Base-by-base conservation (phyloP, 1,140 invertebrate genomes). In the Bursaphelenchus mucronatus region DNA sequence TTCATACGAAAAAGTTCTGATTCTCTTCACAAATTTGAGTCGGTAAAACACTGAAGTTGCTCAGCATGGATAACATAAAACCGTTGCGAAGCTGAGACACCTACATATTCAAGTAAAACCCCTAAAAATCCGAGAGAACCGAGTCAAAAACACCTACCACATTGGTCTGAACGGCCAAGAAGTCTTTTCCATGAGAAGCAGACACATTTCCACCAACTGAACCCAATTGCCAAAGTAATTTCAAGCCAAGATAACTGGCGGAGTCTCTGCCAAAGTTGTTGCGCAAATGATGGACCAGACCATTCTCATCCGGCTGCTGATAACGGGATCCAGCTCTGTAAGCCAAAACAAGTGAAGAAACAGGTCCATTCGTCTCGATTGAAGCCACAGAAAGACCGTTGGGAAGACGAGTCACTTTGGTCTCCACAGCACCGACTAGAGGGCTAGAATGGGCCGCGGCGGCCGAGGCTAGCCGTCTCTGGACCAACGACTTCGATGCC, bases 311-410 rank as follows among this genome's bases (percentile, higher is more conserved):
- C 4, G 67, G 61, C 44, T 71, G 70, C 50, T 81, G 66, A 61
- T 71, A 79, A 15, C 77, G 77, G 19, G 70, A 64, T 30, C 77
- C 77, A 44, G 78, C 75, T 45, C 76, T 76, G 57, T 72, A 81
- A n/a, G 78, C 77, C 8, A 79, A 53, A 13, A 81, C 67, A 19
- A 81, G 56, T 30, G 70, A 67, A 10, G 76, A 79, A 3, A 78
- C 63, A 0, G 76, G 56, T n/a, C 76, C 78, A 62, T 57, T 17
- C 55, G 65, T 43, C 39, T 81, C 75, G 10, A 77, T 61, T 5
- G 74, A 77, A 10, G 76, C 69, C n/a, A 77, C 75, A 9, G 70
- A 71, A 39, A 77, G 59, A 10, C 74, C 74, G 47, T 72, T 77
- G 3, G 70, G 63, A 8, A 77, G 61, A 41, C 63, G 69, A 0